phyloP scores from a whole-genome alignment of 2,113 vertebrate genomes.

The Mus musculus region DNA sequence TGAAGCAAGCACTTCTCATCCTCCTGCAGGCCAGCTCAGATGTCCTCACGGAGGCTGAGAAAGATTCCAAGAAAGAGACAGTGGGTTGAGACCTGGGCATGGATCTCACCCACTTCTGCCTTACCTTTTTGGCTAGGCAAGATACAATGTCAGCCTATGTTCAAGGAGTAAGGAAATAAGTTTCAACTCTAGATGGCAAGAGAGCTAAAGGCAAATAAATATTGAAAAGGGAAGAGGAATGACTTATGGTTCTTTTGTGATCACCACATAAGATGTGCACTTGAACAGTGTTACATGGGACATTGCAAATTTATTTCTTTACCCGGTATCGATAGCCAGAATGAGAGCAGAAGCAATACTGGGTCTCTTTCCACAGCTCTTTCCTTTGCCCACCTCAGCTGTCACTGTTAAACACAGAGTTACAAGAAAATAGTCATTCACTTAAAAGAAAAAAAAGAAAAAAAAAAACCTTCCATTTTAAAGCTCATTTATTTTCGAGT shows the following conservation, averaged over 20 bases:
- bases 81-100: not conserved
- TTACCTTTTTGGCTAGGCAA: not conserved
- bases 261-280: not conserved
- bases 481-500: slow-evolving; percentile 65
- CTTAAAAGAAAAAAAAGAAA: slow-evolving; percentile 63
- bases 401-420: slow-evolving; percentile 29
- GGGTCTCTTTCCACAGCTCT: not conserved
- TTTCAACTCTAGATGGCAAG: not conserved
- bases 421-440: slow-evolving; percentile 55
- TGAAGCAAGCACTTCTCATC: not conserved
- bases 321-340: not conserved
- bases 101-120: not conserved
- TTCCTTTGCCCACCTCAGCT: slow-evolving; percentile 2
- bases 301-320: not conserved
- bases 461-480: slow-evolving; percentile 47
- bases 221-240: not conserved
- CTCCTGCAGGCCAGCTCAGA: too few species aligned
- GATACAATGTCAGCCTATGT: not conserved
- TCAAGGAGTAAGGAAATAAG: not conserved
- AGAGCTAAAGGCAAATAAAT: not conserved
- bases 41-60: not conserved
- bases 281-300: not conserved
- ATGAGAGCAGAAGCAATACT: slow-evolving; percentile 36
- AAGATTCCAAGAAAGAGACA: not conserved
- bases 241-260: not conserved